phyloP scores from a whole-genome alignment of 92 coral and sea anemone species.

The Porites lobata region DNA sequence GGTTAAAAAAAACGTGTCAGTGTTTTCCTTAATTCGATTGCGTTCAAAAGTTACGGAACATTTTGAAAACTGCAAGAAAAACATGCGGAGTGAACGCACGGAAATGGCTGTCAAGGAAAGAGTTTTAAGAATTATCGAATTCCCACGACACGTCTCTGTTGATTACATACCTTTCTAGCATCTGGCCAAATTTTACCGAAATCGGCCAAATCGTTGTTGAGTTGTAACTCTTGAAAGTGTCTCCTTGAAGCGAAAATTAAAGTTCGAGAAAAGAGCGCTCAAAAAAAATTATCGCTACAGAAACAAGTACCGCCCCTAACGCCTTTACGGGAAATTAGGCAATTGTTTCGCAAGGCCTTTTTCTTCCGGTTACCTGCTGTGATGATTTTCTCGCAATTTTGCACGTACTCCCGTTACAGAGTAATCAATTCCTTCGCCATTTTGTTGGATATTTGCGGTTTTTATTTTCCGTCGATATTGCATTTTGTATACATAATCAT shows the following conservation, averaged over 20 bases:
- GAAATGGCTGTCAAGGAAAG: constrained; percentile 28
- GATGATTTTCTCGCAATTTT: too few relatives aligned
- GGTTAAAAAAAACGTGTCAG: background rate
- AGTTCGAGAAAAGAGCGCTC: constrained; percentile 16
- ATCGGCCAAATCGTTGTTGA: constrained; percentile 11
- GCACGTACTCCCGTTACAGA: too few relatives aligned
- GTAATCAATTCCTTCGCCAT: too few relatives aligned
- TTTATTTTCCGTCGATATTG: too few relatives aligned
- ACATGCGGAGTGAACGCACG: constrained; percentile 4
- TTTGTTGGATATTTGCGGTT: too few relatives aligned
- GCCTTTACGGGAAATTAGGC: too few relatives aligned
- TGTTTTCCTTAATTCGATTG: constrained; percentile 29
- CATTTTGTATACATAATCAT: too few relatives aligned
- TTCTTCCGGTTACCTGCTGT: too few relatives aligned
- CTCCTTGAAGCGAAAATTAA: background rate
- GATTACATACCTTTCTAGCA: background rate
- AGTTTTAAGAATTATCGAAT: constrained; percentile 12
- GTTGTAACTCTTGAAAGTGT: constrained; percentile 23
- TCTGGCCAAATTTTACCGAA: constrained; percentile 23
- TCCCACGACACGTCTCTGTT: constrained; percentile 6
- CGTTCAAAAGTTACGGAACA: constrained; percentile 26
- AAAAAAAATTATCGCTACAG: background rate
- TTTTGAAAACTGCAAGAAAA: constrained; percentile 12
- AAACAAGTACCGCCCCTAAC: background rate
- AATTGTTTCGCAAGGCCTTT: too few relatives aligned